These are phyloP conservation scores for Saturnia pavonia DNA, from an alignment of 2,888 invertebrate species.

Conservation along the genomic window DNA sequence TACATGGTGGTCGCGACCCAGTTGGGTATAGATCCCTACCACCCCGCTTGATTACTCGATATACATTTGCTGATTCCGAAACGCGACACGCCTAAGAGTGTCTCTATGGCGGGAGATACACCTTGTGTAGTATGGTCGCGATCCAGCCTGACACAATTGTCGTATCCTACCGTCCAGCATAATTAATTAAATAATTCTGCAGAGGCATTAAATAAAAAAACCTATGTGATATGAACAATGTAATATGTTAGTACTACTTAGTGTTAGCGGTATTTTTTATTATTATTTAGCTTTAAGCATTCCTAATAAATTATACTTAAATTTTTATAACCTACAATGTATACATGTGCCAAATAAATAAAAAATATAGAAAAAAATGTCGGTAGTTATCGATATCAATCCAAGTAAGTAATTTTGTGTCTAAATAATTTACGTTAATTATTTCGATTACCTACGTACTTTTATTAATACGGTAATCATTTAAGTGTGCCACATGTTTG, in stretches of 20 bases:
- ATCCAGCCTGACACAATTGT: no score
- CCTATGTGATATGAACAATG: background rate
- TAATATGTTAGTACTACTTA: background rate
- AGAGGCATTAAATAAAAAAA: background rate
- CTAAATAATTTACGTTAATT: background rate
- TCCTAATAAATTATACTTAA: background rate
- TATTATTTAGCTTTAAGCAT: background rate
- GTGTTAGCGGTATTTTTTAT: background rate
- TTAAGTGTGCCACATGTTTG: background rate
- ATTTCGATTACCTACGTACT: background rate
- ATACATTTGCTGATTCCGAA: no score
- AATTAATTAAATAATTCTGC: background rate
- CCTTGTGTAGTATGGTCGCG: no score
- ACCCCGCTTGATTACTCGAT: no score
- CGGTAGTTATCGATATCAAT: background rate
- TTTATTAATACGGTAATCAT: background rate
- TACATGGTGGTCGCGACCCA: no score
- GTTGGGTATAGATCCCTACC: no score
- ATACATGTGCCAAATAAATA: background rate
- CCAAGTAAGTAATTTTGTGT: background rate
- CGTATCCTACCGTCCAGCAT: no score
- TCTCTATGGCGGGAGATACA: no score
- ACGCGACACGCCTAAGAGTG: no score
- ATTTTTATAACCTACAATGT: background rate
- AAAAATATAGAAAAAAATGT: background rate